phyloP scores from a whole-genome alignment of 2,797 vertebrate species.

The Otolemur crassicaudatus region DNA sequence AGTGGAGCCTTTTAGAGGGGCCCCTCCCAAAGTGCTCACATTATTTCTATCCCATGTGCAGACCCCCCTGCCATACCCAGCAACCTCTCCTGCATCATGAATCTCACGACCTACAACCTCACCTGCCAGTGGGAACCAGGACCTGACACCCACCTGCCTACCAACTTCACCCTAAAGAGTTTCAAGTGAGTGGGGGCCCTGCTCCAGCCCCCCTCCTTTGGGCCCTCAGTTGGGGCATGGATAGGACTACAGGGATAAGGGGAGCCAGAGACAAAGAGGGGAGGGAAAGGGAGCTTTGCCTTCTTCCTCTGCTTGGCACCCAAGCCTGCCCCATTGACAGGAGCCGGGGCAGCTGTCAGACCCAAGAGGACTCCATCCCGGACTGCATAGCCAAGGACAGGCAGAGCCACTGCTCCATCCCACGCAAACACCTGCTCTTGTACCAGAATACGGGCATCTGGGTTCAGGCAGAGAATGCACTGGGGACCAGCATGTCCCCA shows the following conservation, averaged over 20 bases:
- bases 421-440: constrained; percentile 87
- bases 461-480: constrained; percentile 90
- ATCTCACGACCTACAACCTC: constrained; percentile 86
- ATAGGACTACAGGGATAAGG: not conserved
- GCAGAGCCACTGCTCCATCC: constrained; percentile 86
- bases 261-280: not conserved
- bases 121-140: constrained; percentile 92
- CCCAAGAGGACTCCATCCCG: not conserved
- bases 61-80: constrained; percentile 90
- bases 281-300: not conserved
- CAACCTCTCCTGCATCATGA: constrained; percentile 93
- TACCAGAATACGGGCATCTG: constrained; percentile 89
- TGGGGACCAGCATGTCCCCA: constrained; percentile 87
- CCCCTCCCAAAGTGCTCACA: not conserved
- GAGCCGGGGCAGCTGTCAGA: constrained; percentile 72
- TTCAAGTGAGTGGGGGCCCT: constrained; percentile 76
- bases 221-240: not conserved
- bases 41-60: constrained; percentile 73
- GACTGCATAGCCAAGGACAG: constrained; percentile 72
- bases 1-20: not conserved
- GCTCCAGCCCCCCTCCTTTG: not conserved
- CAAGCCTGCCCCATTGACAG: constrained; percentile 75
- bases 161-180: constrained; percentile 85
- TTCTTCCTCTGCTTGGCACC: constrained; percentile 25
- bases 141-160: constrained; percentile 85